Evolutionary conservation across 2,113 vertebrate genomes (phyloP).

Genomic region (Cynocephalus volans): DNA sequence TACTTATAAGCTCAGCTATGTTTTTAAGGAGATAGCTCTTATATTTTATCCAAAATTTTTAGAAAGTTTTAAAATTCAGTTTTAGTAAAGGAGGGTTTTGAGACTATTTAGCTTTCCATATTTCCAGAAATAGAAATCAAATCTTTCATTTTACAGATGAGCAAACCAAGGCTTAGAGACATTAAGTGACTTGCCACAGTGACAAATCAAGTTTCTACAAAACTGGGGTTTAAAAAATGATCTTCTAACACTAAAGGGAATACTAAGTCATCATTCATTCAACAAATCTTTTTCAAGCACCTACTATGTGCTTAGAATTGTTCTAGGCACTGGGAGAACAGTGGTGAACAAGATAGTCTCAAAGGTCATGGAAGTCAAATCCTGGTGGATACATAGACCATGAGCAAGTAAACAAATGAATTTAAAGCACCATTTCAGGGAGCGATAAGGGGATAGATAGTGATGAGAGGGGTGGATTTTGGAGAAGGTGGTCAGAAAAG

Average conservation of each 20-base stretch:
- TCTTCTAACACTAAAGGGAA: slow-evolving; percentile 23
- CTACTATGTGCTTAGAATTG: neutral
- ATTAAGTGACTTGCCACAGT: neutral
- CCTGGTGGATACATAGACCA: neutral
- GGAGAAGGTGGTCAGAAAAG: neutral
- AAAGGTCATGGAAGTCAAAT: neutral
- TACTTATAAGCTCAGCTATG: slow-evolving; percentile 20
- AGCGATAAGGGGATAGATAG: neutral
- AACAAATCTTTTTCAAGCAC: neutral
- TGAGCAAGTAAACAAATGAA: neutral
- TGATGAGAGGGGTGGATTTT: neutral
- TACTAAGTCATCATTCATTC: neutral
- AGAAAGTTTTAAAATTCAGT: neutral
- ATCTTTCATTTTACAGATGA: neutral
- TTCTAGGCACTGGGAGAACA: neutral
- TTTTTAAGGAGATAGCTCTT: neutral
- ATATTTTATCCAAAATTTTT: neutral
- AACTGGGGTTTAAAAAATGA: neutral
- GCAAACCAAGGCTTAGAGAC: neutral
- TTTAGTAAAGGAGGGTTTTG: slow-evolving; percentile 36
- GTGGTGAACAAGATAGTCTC: neutral
- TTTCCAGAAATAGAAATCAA: neutral
- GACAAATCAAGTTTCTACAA: neutral
- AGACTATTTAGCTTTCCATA: neutral
- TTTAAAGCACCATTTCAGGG: neutral